Percentiles rank a stretch among this genome's conserved stretches.
phyloP scores from a whole-genome alignment of 64 coral and sea anemone species.

The Astreopora myriophthalma region DNA sequence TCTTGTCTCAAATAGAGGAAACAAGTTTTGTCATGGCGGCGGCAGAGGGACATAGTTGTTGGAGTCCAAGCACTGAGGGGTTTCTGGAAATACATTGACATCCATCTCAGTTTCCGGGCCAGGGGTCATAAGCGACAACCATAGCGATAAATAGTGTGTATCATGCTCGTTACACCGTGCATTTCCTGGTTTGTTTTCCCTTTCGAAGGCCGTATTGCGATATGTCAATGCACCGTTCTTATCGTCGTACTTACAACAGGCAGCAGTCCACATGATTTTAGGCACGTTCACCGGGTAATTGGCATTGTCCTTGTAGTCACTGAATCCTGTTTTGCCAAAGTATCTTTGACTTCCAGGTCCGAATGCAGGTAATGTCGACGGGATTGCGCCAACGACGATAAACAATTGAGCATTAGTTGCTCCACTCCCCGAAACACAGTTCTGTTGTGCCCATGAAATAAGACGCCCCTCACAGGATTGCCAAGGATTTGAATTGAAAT shows the following conservation, averaged over 20 bases:
- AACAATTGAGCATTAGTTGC: background rate
- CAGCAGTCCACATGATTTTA: constrained; percentile 7
- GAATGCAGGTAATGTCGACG: background rate
- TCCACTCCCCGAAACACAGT: background rate
- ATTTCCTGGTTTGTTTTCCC: background rate
- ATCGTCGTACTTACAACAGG: constrained; percentile 12
- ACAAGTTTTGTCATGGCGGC: too few relatives aligned
- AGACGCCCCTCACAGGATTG: background rate
- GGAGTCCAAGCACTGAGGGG: too few relatives aligned
- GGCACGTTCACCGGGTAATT: constrained; percentile 26
- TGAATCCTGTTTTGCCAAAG: background rate
- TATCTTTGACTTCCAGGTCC: background rate
- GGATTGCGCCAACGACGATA: background rate
- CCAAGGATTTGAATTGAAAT: background rate
- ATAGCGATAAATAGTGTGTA: too few relatives aligned
- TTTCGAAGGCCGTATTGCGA: background rate
- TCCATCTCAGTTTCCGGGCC: too few relatives aligned
- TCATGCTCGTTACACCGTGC: background rate
- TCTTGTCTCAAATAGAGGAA: too few relatives aligned
- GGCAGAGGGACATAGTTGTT: too few relatives aligned
- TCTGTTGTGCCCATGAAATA: background rate
- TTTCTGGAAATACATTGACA: too few relatives aligned
- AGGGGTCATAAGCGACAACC: too few relatives aligned
- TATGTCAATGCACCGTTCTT: background rate
- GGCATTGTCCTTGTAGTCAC: background rate